Evolutionary conservation across 2,888 invertebrate genomes (phyloP).

Genomic region (Podotricha telesiphe): DNA sequence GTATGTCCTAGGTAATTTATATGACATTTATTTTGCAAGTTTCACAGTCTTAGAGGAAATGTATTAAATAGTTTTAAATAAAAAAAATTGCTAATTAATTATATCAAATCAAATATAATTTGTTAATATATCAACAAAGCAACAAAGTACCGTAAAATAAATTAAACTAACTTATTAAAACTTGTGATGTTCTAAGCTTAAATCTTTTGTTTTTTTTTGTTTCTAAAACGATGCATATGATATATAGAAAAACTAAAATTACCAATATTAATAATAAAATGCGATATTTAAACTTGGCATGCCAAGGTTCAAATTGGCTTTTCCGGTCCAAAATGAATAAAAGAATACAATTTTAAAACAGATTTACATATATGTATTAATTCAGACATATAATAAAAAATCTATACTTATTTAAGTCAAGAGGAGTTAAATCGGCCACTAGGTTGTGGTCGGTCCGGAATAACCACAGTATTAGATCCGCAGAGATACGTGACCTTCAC

Average conservation of each 20-base stretch:
- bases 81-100: no score
- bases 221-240: no score
- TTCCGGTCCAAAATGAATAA: not conserved
- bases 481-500: constrained; percentile 35
- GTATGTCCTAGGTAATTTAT: not conserved
- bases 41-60: no score
- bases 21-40: not conserved
- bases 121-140: no score
- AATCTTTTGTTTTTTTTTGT: no score
- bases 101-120: no score
- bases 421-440: constrained; percentile 37
- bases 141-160: no score
- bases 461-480: constrained; percentile 41
- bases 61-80: no score
- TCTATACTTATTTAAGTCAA: not conserved
- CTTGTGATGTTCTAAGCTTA: no score
- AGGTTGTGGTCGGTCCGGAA: constrained; percentile 39
- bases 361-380: not conserved
- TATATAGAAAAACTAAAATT: not conserved
- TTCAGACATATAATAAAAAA: not conserved
- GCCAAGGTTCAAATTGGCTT: not conserved
- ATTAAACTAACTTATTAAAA: no score
- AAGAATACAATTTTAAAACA: not conserved
- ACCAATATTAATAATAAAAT: not conserved
- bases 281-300: not conserved